Percentiles rank a stretch among this genome's conserved stretches.
Evolutionary conservation across 92 coral and sea anemone genomes (phyloP).

Genomic region (Epizoanthus illoricatus): DNA sequence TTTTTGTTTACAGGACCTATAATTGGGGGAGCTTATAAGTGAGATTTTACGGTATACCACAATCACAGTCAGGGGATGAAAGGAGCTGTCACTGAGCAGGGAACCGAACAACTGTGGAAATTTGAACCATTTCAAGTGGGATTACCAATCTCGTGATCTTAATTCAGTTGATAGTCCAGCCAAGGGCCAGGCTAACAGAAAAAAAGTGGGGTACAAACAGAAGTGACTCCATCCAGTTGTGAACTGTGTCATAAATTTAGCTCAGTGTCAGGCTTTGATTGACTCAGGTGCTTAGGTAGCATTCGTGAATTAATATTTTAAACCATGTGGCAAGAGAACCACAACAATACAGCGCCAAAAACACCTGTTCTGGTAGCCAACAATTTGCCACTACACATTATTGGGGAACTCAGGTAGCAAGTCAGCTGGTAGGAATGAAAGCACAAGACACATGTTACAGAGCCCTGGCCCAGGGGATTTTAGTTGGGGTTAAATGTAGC

Average conservation of each 20-base stretch:
- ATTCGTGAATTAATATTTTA: background rate
- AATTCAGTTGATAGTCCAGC: background rate
- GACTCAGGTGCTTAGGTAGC: constrained; percentile 37
- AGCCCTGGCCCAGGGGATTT: no score
- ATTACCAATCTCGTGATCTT: constrained; percentile 15
- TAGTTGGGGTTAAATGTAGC: no score
- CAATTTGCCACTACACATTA: constrained; percentile 27
- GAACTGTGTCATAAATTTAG: constrained; percentile 1
- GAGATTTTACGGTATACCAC: background rate
- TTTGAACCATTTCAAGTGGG: constrained; percentile 5
- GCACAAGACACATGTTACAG: no score
- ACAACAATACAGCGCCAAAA: background rate
- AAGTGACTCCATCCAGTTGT: constrained; percentile 29
- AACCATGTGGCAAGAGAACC: background rate
- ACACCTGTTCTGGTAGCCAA: constrained; percentile 37
- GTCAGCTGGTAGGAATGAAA: no score
- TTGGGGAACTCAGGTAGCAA: background rate
- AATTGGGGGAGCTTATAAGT: background rate
- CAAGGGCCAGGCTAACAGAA: constrained; percentile 14
- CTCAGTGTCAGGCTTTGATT: constrained; percentile 26
- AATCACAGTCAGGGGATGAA: background rate
- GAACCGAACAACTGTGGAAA: constrained; percentile 26
- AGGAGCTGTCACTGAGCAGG: background rate
- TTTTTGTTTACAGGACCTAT: constrained; percentile 15
- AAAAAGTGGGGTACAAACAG: constrained; percentile 5